Base-by-base conservation (phyloP, 2,797 vertebrate species). In the Pristis pectinata region DNA sequence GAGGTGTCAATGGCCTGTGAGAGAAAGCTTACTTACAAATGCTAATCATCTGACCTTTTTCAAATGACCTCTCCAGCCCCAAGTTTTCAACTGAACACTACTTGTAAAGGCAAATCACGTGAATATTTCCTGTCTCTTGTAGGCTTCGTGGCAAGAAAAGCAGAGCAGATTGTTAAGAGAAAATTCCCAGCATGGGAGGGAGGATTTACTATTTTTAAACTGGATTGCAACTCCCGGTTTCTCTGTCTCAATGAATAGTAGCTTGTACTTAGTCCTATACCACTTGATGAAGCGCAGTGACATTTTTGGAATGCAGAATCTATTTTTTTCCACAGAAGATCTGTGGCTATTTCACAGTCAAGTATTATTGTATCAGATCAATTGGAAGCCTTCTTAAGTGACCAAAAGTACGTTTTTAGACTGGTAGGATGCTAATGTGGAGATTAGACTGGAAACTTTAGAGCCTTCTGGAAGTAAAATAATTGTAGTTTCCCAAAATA, bases 81-180 rank as follows among this genome's bases (percentile, higher is more conserved):
- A 96, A 96, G 96, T 97, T 97, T n/a, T 96, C 97, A 97, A 97
- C 97, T 97, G 97, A 96, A 96, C 67, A 94, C 96, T 97, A 97
- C 97, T 97, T 97, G 97, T 98, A 98, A 98, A 98, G 98, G 97
- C 97, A 97, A 97, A 97, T 98, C 98, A 98, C 97, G 97, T 98
- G 98, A 97, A 98, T 97, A 98, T 98, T 98, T 98, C 98, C 98
- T 98, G 98, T 98, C 97, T 96, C 96, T 97, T 97, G 96, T 97
- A 97, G 97, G 96, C 97, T 98, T 98, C 98, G 97, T 97, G 96
- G 97, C 96, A 96, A 96, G 97, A 98, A 98, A 98, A 98, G 97
- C 97, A 95, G 94, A 96, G 97, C 96, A 97, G 96, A 97, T 97
- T 97, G 96, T 97, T 97, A 98, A 97, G 97, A 97, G 97, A 97